Percentiles rank a stretch among this genome's conserved stretches.
phyloP scores from a whole-genome alignment of 2,797 vertebrate genomes.

The Silurus lanzhouensis region DNA sequence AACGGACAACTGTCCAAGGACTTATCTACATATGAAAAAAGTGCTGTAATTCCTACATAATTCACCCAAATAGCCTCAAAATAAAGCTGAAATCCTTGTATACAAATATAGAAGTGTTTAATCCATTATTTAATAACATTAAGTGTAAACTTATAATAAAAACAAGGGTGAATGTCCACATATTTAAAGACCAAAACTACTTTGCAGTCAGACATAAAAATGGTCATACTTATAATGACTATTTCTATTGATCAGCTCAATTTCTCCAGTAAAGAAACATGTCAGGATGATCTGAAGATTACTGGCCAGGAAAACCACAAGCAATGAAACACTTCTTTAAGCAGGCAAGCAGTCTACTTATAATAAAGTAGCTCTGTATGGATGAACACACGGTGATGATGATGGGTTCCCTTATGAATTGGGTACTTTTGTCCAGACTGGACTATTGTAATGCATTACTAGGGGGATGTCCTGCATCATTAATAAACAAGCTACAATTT shows the following conservation, averaged over 20 bases:
- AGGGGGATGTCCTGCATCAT: too few relatives aligned
- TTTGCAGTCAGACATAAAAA: background rate
- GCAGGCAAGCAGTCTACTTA: background rate
- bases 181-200: background rate
- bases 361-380: background rate
- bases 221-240: too few relatives aligned
- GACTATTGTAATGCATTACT: too few relatives aligned
- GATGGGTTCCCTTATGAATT: too few relatives aligned
- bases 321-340: constrained; percentile 8
- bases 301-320: background rate
- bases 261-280: background rate
- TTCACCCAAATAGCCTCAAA: too few relatives aligned
- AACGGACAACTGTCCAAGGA: too few relatives aligned
- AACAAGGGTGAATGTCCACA: background rate
- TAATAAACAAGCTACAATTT: too few relatives aligned
- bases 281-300: background rate
- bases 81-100: too few relatives aligned
- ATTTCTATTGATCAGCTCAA: background rate
- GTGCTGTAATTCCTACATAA: too few relatives aligned
- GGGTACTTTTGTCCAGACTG: too few relatives aligned
- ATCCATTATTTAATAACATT: background rate
- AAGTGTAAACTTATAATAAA: background rate
- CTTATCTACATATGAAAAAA: too few relatives aligned
- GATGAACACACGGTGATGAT: too few relatives aligned
- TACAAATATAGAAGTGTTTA: background rate